phyloP scores from a whole-genome alignment of 2,113 vertebrate genomes.

The Gymnarchus niloticus region DNA sequence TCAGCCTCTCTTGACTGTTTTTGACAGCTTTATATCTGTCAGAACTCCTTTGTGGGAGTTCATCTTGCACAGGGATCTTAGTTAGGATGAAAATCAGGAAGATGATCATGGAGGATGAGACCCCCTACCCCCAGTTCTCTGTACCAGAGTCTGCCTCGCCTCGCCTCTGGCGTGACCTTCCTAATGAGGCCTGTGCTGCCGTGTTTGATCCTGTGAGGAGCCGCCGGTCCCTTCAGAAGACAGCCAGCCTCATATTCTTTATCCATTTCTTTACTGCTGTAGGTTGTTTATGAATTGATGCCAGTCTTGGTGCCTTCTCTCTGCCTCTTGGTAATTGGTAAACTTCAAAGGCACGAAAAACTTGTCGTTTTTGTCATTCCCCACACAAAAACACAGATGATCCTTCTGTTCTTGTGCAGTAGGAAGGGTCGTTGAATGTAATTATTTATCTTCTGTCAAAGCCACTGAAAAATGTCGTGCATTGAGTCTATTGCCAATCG shows the following conservation, averaged over 20 bases:
- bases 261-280: slow-evolving; percentile 25
- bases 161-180: slow-evolving; percentile 41
- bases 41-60: neutral
- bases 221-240: slow-evolving; percentile 38
- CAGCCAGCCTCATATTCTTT: slow-evolving; percentile 28
- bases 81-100: neutral
- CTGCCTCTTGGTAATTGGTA: slow-evolving; percentile 29
- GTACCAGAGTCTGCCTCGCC: slow-evolving; percentile 34
- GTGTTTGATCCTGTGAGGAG: slow-evolving; percentile 57
- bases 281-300: slow-evolving; percentile 48
- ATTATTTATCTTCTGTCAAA: neutral
- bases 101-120: neutral
- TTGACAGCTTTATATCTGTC: neutral
- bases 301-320: slow-evolving; percentile 43
- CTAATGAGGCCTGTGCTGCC: slow-evolving; percentile 58
- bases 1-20: neutral
- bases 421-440: neutral
- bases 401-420: slow-evolving; percentile 8
- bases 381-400: neutral
- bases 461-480: neutral
- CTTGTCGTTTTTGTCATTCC: slow-evolving; percentile 19
- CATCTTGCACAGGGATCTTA: neutral
- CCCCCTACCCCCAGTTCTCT: slow-evolving; percentile 16
- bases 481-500: no score
- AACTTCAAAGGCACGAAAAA: slow-evolving; percentile 48